Evolutionary conservation across 2,888 invertebrate species (phyloP), one percentile per base, ranked within the genome.

Genomic region (Nowickia ferox): DNA sequence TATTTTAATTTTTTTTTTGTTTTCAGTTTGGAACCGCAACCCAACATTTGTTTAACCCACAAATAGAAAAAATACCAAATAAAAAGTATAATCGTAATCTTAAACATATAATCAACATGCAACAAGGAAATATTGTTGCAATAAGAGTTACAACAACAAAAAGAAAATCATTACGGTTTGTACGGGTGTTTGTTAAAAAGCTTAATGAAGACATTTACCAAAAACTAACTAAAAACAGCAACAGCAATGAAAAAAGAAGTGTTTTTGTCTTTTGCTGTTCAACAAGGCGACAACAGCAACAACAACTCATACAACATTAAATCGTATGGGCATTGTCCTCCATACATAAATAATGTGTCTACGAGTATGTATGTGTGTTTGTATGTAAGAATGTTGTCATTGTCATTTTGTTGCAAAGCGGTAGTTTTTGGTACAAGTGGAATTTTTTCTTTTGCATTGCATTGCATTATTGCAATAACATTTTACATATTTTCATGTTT

Each of bases 61-160:
- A 51, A 40, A 74, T 30, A 19, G 38, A 19, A 63, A 53, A 51
- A 42, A 66, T 40, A 57, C 55, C 42, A 63, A 74, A 72, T 9
- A 71, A 57, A 79, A 79, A 75, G 44, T 6, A 61, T 71, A 59
- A 57, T 71, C 46, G 61, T 84, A 84, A 84, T 84, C 84, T 77
- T 61, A 1, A 66, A 72, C 71, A 72, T 66, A 77, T 80, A 80
- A 84, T 84, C 76, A 80, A 84, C 80, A 81, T 80, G 84, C 84
- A 84, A 84, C 63, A 80, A 38, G 80, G 71, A 80, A 84, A 80
- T 71, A 66, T 59, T 44, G 46, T 59, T 65, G 76, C 55, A 72
- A 65, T 22, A 65, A 44, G 19, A 19, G 1, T n/a, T 1, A 30
- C 1, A 17, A 42, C 19, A 44, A 22, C 22, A 8, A 10, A 63